These are phyloP conservation scores for Aromia moschata DNA, from an alignment of 2,888 invertebrate genomes.

Conservation along the genomic window DNA sequence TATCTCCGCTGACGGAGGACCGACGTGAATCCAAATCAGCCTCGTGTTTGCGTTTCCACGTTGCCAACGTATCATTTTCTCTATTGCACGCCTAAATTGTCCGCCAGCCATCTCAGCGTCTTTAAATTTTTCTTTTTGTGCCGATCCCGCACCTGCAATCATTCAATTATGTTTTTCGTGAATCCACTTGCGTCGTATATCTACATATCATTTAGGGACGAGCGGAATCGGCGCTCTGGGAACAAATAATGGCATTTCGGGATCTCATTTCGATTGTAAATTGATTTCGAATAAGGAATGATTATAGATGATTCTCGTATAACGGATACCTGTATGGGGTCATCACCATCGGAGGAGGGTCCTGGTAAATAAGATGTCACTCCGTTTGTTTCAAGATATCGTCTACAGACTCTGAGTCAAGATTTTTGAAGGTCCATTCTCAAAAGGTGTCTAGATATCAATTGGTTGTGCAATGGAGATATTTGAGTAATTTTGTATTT, in stretches of 20 bases:
- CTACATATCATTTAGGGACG: slow-evolving; percentile 12
- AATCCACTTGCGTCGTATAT: slow-evolving; percentile 1
- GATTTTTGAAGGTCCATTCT: too few relatives aligned
- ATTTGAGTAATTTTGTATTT: too few relatives aligned
- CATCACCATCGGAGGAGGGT: too few relatives aligned
- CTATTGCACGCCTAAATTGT: slow-evolving; percentile 47
- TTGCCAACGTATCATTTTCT: slow-evolving; percentile 47
- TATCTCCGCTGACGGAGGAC: slow-evolving; percentile 18
- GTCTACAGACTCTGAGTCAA: too few relatives aligned
- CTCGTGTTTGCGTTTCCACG: slow-evolving; percentile 45
- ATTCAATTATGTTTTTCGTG: slow-evolving; percentile 36
- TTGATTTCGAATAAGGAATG: slow-evolving; percentile 1
- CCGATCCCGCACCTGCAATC: slow-evolving; percentile 34
- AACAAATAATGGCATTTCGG: slow-evolving; percentile 10
- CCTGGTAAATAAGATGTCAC: too few relatives aligned
- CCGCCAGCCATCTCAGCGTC: slow-evolving; percentile 43
- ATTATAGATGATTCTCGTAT: too few relatives aligned
- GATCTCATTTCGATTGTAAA: slow-evolving; percentile 17
- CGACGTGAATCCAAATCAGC: slow-evolving; percentile 21
- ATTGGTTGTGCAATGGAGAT: too few relatives aligned
- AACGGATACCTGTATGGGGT: too few relatives aligned
- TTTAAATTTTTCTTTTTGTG: slow-evolving; percentile 36
- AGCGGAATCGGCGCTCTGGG: slow-evolving; percentile 5
- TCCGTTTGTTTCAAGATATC: too few relatives aligned
- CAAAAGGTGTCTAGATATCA: too few relatives aligned